Evolutionary conservation across 2,888 invertebrate species (phyloP).

Genomic region (Shargacucullia verbasci): DNA sequence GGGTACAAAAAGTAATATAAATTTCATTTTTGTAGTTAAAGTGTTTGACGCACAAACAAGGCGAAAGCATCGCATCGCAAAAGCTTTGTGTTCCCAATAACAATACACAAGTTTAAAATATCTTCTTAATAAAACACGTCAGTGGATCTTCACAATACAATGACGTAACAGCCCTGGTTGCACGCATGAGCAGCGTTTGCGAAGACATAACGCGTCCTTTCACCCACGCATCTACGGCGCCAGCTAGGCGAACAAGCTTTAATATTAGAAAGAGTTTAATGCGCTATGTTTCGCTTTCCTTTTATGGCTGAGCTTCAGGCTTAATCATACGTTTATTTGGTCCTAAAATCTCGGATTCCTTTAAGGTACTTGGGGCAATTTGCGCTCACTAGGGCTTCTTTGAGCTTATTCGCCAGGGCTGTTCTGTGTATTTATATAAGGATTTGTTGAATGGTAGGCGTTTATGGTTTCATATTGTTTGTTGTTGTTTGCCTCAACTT

Average conservation of each 20-base stretch:
- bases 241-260: slow-evolving; percentile 60
- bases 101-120: slow-evolving; percentile 4
- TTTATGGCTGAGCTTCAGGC: slow-evolving; percentile 23
- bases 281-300: slow-evolving; percentile 41
- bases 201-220: slow-evolving; percentile 63
- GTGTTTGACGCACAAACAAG: neutral
- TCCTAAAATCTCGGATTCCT: slow-evolving; percentile 27
- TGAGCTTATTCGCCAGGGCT: too few relatives aligned
- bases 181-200: slow-evolving; percentile 44
- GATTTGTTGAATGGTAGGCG: too few relatives aligned
- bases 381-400: slow-evolving; percentile 21
- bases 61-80: neutral
- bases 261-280: slow-evolving; percentile 57
- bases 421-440: too few relatives aligned
- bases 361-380: slow-evolving; percentile 14
- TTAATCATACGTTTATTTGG: slow-evolving; percentile 22
- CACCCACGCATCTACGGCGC: slow-evolving; percentile 66
- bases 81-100: neutral
- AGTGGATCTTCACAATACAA: slow-evolving; percentile 1
- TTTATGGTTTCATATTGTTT: too few relatives aligned
- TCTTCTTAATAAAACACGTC: slow-evolving; percentile 11
- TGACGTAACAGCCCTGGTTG: slow-evolving; percentile 47
- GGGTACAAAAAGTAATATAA: neutral
- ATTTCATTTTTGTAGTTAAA: too few relatives aligned
- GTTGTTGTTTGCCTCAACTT: too few relatives aligned